Evolutionary conservation across 2,113 vertebrate species (phyloP).

Genomic region (Eudyptes chrysolophus): DNA sequence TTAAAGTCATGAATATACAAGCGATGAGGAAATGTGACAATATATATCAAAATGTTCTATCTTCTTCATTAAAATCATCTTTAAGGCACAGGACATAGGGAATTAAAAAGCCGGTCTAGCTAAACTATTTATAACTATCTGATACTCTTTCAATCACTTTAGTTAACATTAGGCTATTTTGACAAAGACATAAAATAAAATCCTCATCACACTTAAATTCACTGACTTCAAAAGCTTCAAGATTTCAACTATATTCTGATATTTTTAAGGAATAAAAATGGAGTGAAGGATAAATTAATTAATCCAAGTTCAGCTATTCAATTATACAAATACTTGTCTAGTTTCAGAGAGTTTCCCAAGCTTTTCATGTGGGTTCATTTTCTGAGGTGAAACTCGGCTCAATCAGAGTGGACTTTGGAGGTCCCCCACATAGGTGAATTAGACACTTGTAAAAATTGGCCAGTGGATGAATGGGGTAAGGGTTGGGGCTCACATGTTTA

Average conservation of each 20-base stretch:
- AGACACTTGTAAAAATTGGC: neutral
- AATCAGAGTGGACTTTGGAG: neutral
- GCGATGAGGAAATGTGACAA: constrained; percentile 34
- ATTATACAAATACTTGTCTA: neutral
- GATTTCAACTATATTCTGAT: neutral
- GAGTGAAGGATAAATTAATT: neutral
- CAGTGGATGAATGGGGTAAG: neutral
- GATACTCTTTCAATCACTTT: neutral
- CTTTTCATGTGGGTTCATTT: neutral
- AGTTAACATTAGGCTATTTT: constrained; percentile 5
- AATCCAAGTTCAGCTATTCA: neutral
- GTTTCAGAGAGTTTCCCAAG: neutral
- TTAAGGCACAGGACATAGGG: neutral
- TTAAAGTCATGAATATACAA: constrained; percentile 55
- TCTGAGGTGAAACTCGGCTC: neutral
- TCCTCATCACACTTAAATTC: neutral
- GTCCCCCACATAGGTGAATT: neutral
- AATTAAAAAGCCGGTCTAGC: constrained; percentile 26
- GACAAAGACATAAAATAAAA: constrained; percentile 23
- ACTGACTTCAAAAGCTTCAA: neutral
- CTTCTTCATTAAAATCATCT: neutral
- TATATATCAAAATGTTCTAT: neutral
- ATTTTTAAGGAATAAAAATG: constrained; percentile 2
- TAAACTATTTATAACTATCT: constrained; percentile 41
- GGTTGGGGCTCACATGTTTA: neutral